A percentile compares a stretch with the other conserved stretches of the same genome.
Evolutionary conservation across 2,797 vertebrate species (phyloP).

Genomic region (Okamejei kenojei): DNA sequence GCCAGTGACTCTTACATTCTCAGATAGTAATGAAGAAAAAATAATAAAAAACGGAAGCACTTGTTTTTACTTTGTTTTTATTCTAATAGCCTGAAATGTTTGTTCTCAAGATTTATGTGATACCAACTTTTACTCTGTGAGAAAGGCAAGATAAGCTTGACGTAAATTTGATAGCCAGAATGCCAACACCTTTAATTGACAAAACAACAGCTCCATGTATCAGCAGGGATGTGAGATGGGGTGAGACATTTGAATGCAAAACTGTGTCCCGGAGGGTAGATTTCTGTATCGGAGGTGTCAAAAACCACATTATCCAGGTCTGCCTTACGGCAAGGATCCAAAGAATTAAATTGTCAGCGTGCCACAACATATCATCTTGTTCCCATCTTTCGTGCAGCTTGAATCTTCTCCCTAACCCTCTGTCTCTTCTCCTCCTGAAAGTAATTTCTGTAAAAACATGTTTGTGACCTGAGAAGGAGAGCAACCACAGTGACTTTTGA

Average conservation of each 20-base stretch:
- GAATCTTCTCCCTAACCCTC: neutral
- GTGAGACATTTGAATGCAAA: neutral
- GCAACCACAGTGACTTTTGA: too few relatives aligned
- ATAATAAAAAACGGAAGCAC: too few relatives aligned
- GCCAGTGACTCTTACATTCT: too few relatives aligned
- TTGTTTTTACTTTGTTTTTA: too few relatives aligned
- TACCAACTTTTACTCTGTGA: neutral
- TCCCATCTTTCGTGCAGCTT: neutral
- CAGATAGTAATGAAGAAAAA: too few relatives aligned
- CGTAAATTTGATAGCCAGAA: neutral
- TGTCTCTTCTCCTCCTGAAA: neutral
- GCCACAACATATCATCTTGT: neutral
- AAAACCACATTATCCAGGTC: neutral
- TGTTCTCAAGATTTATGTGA: neutral
- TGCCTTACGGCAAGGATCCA: neutral
- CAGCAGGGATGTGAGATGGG: neutral
- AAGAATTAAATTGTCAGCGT: neutral
- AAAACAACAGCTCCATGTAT: neutral
- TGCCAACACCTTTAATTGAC: neutral
- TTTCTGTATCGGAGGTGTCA: neutral
- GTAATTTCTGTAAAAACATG: too few relatives aligned
- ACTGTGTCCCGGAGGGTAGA: neutral
- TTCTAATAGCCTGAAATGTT: neutral
- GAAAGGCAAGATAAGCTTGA: neutral
- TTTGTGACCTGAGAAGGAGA: too few relatives aligned